These are phyloP conservation scores for Phodopus roborovskii DNA, from an alignment of 2,113 vertebrate species.

Conservation along the genomic window DNA sequence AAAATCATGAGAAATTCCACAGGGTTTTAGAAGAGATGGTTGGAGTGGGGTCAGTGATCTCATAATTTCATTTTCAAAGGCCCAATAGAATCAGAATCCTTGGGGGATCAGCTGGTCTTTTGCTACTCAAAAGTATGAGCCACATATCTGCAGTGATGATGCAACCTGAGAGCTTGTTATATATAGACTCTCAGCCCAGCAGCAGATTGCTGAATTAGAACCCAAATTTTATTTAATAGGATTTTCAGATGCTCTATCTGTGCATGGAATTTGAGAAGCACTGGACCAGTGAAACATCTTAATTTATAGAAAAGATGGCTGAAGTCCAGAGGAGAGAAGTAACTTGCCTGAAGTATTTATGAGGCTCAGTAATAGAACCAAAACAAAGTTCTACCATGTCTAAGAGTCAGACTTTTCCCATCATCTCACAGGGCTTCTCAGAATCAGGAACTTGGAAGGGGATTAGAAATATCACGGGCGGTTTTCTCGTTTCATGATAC, in stretches of 20 bases:
- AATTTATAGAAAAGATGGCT: not conserved
- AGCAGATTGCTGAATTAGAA: not conserved
- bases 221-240: not conserved
- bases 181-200: not conserved
- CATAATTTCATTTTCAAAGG: not conserved
- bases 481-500: not conserved
- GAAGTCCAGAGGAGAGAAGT: not conserved
- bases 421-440: not conserved
- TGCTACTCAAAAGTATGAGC: not conserved
- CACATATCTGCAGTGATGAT: not conserved
- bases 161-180: not conserved
- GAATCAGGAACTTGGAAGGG: not conserved
- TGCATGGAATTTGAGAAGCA: not conserved
- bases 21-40: not conserved
- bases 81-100: not conserved
- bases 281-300: not conserved
- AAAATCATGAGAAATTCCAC: not conserved
- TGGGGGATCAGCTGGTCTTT: not conserved
- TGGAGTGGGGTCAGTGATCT: not conserved
- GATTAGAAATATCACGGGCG: not conserved
- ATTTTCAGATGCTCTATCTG: not conserved
- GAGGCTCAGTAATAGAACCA: not conserved
- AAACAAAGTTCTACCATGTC: not conserved
- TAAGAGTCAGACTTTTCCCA: not conserved
- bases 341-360: not conserved